Evolutionary conservation across 2,888 invertebrate species (phyloP), one percentile per base, ranked within the genome.

Genomic region (Drosophila maculinotata): DNA sequence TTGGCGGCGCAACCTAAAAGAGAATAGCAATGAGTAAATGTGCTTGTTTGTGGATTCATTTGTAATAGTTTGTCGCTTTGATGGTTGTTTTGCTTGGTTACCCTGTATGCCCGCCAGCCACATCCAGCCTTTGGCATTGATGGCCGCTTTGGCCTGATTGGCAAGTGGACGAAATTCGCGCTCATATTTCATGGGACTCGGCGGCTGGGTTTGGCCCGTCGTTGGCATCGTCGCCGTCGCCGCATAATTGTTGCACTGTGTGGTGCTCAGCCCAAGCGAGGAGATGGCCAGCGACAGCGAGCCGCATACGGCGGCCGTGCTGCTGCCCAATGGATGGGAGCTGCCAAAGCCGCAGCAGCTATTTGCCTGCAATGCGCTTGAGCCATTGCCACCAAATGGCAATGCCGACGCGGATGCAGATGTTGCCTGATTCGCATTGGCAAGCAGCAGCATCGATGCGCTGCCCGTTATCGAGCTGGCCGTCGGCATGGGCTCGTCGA

Each of bases 21-120:
- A 8, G 1, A 33, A 15, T 4, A 4, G n/a, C 1, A 33, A 12
- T 20, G 20, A 9, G 8, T 35, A 4, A 23, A 17, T 42, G 10
- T 26, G 20, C 4, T 2, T 4, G 4, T 7, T n/a, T n/a, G n/a
- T n/a, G n/a, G n/a, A n/a, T n/a, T n/a, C n/a, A n/a, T n/a, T n/a
- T n/a, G n/a, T n/a, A n/a, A n/a, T n/a, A n/a, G n/a, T n/a, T n/a
- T n/a, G n/a, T n/a, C n/a, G n/a, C n/a, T n/a, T n/a, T n/a, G n/a
- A n/a, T n/a, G n/a, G n/a, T n/a, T n/a, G n/a, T n/a, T n/a, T n/a
- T n/a, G n/a, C n/a, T n/a, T n/a, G n/a, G n/a, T 69, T 71, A 89
- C 90, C 96, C 68, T 95, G 94, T 58, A 97, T 93, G 31, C 96
- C 96, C 15, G 96, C 95, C 52, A 97, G 94, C 94, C 96, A 97